phyloP scores from a whole-genome alignment of 1,140 invertebrate genomes.

The Drosophila subobscura region DNA sequence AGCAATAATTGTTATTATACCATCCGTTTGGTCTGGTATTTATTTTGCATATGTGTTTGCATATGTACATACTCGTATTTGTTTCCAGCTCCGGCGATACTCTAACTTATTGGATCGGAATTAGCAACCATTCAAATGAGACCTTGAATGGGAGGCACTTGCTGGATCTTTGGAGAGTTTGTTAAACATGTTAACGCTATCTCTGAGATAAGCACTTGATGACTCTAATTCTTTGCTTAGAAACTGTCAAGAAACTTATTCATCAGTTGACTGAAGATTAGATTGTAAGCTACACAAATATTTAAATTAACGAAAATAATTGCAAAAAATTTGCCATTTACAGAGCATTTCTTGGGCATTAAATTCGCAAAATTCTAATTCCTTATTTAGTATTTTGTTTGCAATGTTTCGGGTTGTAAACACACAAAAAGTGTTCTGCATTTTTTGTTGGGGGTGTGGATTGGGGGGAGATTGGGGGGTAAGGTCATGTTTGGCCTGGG shows the following conservation, averaged over 20 bases:
- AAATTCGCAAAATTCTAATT: conserved; percentile 2
- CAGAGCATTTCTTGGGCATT: conserved; percentile 17
- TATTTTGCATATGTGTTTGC: conserved; percentile 75
- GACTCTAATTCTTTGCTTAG: not conserved
- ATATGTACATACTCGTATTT: conserved; percentile 27
- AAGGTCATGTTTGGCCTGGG: conserved; percentile 51
- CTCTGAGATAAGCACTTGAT: conserved; percentile 1
- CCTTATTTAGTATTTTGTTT: conserved; percentile 72
- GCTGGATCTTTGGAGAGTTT: not conserved
- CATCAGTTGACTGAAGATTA: conserved; percentile 27
- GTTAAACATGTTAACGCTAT: not conserved
- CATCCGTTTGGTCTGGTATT: conserved; percentile 74
- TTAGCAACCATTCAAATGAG: not conserved
- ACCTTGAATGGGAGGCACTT: too few relatives aligned
- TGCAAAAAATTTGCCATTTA: not conserved
- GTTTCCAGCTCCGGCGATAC: conserved; percentile 21
- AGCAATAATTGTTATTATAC: conserved; percentile 80
- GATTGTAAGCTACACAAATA: conserved; percentile 1
- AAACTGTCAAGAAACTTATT: not conserved
- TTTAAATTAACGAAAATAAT: not conserved
- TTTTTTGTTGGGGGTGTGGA: conserved; percentile 18
- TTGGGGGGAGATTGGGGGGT: conserved; percentile 1
- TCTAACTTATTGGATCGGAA: conserved; percentile 4
- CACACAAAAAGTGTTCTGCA: conserved; percentile 45
- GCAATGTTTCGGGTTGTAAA: conserved; percentile 40